Conservation (phyloP, 2,888 invertebrate species). For the Tinea semifulvella region DNA sequence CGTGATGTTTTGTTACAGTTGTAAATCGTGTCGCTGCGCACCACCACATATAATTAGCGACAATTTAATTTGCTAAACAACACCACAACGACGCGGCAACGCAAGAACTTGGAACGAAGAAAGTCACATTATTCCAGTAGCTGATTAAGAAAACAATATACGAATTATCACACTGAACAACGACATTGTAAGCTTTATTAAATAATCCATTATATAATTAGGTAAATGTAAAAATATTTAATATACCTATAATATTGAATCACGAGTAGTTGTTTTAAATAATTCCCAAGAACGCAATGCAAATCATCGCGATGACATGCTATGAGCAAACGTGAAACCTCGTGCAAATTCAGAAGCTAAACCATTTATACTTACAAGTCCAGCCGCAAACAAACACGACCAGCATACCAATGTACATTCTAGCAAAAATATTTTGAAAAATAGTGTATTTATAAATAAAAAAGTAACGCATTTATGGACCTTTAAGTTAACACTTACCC, state of each 20-base stretch:
- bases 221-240: too few species aligned
- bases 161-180: too few species aligned
- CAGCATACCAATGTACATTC: constrained; percentile 1
- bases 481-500: too few species aligned
- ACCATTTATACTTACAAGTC: constrained; percentile 1
- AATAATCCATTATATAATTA: too few species aligned
- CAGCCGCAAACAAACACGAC: neutral
- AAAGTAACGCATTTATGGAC: too few species aligned
- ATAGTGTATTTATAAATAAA: too few species aligned
- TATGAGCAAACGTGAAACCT: neutral
- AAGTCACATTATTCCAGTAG: too few species aligned
- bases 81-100: constrained; percentile 5
- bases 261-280: too few species aligned
- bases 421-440: too few species aligned
- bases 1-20: constrained; percentile 12
- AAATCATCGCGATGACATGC: constrained; percentile 2
- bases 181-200: too few species aligned
- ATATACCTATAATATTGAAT: too few species aligned
- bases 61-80: constrained; percentile 7
- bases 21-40: constrained; percentile 8
- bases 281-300: too few species aligned
- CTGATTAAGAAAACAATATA: neutral
- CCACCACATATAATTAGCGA: constrained; percentile 8
- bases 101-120: constrained; percentile 7
- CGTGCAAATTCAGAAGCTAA: constrained; percentile 6